These are phyloP conservation scores for Catostylus mosaicus DNA, from an alignment of 30 jellyfish, hydroid and myxozoan genomes.

Conservation along the genomic window DNA sequence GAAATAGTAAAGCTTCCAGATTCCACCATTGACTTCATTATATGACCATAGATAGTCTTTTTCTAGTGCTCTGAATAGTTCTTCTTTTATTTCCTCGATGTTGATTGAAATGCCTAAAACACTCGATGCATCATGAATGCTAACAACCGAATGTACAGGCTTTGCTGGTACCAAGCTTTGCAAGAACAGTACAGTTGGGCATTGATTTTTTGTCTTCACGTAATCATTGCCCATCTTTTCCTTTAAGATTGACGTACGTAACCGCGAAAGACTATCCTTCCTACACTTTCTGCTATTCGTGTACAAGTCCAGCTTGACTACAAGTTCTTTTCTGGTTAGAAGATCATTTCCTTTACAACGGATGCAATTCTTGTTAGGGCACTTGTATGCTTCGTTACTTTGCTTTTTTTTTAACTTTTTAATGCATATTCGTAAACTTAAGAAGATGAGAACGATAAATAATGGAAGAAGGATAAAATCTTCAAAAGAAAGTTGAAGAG, in stretches of 20 bases:
- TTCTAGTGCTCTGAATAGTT: background rate
- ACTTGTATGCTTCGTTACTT: background rate
- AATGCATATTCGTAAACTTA: constrained; percentile 56
- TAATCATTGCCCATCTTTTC: background rate
- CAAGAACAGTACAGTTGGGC: constrained; percentile 49
- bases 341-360: constrained; percentile 44
- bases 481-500: constrained; percentile 36
- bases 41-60: constrained; percentile 50
- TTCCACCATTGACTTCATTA: constrained; percentile 44
- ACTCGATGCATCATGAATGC: background rate
- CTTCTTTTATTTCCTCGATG: constrained; percentile 14
- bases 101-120: background rate
- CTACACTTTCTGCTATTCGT: background rate
- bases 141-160: constrained; percentile 15
- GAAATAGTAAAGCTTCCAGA: constrained; percentile 60
- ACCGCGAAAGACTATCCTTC: constrained; percentile 11
- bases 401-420: constrained; percentile 14
- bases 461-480: constrained; percentile 57
- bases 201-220: background rate
- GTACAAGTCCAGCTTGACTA: background rate
- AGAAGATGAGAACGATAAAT: constrained; percentile 33
- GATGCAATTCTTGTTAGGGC: constrained; percentile 54
- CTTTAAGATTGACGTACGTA: constrained; percentile 2
- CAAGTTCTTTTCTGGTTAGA: background rate
- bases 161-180: constrained; percentile 17